Percentiles rank a stretch among this genome's conserved stretches.
Evolutionary conservation across 2,888 invertebrate genomes (phyloP).

Genomic region (Cataglyphis cursor): DNA sequence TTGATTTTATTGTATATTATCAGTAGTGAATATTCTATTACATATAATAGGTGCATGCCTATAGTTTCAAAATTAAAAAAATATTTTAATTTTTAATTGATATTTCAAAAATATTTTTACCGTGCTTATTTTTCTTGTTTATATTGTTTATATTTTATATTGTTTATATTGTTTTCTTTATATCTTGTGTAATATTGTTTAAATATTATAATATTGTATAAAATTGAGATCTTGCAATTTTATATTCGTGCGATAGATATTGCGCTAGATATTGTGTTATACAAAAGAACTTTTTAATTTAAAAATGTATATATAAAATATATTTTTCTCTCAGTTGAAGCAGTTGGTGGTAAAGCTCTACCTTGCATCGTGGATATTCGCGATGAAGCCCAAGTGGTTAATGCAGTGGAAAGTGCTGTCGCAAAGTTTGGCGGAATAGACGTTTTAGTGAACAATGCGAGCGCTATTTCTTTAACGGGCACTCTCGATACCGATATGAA

Average conservation of each 20-base stretch:
- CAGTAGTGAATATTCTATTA: no score
- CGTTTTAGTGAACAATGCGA: conserved; percentile 98
- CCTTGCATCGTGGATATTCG: conserved; percentile 96
- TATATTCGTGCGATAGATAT: conserved; percentile 7
- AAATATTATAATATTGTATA: not conserved
- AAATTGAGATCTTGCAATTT: not conserved
- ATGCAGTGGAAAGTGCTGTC: conserved; percentile 92
- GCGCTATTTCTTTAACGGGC: conserved; percentile 95
- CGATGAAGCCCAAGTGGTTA: conserved; percentile 92
- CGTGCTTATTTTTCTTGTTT: not conserved
- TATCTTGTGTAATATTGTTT: no score
- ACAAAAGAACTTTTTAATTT: not conserved
- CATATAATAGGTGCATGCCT: no score
- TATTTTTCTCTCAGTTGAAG: conserved; percentile 87
- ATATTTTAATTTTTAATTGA: no score
- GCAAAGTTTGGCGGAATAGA: conserved; percentile 98
- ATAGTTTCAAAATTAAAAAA: no score
- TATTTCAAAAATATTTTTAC: no score
- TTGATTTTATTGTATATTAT: no score
- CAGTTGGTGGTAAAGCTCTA: conserved; percentile 94
- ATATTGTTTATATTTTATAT: not conserved
- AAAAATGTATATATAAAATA: conserved; percentile 18
- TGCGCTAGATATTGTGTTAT: not conserved
- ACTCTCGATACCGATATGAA: conserved; percentile 97
- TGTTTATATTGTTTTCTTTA: no score